phyloP scores from a whole-genome alignment of 2,888 invertebrate species.

The Luperina nickerlii region DNA sequence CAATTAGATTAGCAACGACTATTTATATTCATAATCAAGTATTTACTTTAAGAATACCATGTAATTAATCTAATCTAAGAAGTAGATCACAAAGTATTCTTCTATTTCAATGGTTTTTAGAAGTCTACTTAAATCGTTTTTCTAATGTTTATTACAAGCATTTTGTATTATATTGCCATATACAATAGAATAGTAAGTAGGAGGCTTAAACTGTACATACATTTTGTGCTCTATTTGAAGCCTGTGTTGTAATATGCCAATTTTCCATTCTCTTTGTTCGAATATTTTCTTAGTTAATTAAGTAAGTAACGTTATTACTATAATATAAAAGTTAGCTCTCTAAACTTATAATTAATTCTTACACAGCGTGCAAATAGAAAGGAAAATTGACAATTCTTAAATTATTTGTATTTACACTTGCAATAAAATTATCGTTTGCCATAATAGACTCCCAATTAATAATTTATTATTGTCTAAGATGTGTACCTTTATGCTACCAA shows the following conservation, averaged over 20 bases:
- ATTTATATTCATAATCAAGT: slow-evolving; percentile 44
- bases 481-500: slow-evolving; percentile 75
- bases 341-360: slow-evolving; percentile 19
- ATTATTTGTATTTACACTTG: slow-evolving; percentile 53
- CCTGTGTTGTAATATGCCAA: slow-evolving; percentile 26
- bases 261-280: slow-evolving; percentile 50
- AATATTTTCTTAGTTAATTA: slow-evolving; percentile 27
- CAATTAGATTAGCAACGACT: slow-evolving; percentile 50
- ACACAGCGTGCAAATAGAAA: slow-evolving; percentile 45
- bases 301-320: slow-evolving; percentile 20
- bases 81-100: slow-evolving; percentile 51
- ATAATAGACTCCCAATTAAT: slow-evolving; percentile 74
- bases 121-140: slow-evolving; percentile 40
- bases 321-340: slow-evolving; percentile 31
- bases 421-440: slow-evolving; percentile 65
- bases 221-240: slow-evolving; percentile 16
- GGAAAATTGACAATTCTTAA: slow-evolving; percentile 55
- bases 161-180: slow-evolving; percentile 51
- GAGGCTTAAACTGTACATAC: slow-evolving; percentile 30
- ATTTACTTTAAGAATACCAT: slow-evolving; percentile 48
- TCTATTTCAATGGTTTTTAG: slow-evolving; percentile 33
- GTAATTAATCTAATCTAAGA: slow-evolving; percentile 23
- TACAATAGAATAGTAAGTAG: slow-evolving; percentile 24
- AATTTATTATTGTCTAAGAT: slow-evolving; percentile 71
- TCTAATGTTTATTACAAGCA: slow-evolving; percentile 39